Percentiles rank a stretch among this genome's conserved stretches.
Evolutionary conservation across 1,140 invertebrate species (phyloP).

Genomic region (Aporrectodea caliginosa): DNA sequence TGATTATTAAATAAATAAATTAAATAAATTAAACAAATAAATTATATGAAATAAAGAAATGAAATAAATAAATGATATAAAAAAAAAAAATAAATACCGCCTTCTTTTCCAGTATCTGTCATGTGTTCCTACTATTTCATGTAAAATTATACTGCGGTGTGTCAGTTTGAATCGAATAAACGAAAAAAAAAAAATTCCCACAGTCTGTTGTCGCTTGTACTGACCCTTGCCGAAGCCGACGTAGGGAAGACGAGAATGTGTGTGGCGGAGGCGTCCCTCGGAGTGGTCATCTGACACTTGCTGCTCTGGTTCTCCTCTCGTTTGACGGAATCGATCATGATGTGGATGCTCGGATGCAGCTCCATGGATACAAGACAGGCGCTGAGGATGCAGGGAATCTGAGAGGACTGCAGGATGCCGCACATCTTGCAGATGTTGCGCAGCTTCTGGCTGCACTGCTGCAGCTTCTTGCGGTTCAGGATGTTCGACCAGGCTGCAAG

Average conservation of each 20-base stretch:
- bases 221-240: slow-evolving; percentile 88
- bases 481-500: slow-evolving; percentile 81
- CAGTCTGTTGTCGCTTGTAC: no score
- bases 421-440: slow-evolving; percentile 89
- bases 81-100: no score
- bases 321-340: slow-evolving; percentile 78
- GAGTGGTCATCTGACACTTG: slow-evolving; percentile 50
- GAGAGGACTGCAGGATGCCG: slow-evolving; percentile 56
- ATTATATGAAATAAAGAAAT: no score
- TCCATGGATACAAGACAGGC: slow-evolving; percentile 96
- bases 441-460: slow-evolving; percentile 78
- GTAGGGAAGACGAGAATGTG: slow-evolving; percentile 99
- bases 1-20: no score
- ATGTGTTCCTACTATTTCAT: no score
- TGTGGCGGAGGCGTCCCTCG: slow-evolving; percentile 82
- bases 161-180: no score
- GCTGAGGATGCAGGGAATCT: slow-evolving; percentile 82
- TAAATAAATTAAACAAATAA: no score
- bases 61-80: no score
- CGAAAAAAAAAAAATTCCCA: no score
- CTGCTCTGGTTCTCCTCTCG: slow-evolving; percentile 47
- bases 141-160: no score
- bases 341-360: slow-evolving; percentile 82
- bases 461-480: slow-evolving; percentile 82
- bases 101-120: no score